These are phyloP conservation scores for Elanus axillaris DNA, from an alignment of 2,113 vertebrate genomes.

Conservation along the genomic window DNA sequence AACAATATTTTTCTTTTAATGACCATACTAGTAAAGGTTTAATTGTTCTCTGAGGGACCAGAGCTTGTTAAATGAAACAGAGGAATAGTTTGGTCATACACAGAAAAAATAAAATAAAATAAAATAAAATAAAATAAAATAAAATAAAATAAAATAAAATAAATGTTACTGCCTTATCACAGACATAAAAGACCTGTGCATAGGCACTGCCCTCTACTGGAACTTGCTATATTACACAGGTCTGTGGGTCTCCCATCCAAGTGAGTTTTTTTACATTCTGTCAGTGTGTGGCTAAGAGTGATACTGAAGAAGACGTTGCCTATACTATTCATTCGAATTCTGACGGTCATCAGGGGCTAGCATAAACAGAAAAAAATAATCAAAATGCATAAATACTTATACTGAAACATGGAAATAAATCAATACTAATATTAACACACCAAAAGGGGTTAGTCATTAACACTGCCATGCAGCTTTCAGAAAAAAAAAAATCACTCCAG, in stretches of 20 bases:
- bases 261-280: neutral
- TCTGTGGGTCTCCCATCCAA: neutral
- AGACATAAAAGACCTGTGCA: neutral
- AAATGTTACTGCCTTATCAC: neutral
- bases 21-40: neutral
- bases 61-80: neutral
- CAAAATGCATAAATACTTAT: neutral
- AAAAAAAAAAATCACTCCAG: neutral
- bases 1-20: neutral
- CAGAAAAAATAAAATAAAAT: neutral
- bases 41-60: neutral
- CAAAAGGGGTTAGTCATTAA: accelerated
- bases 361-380: neutral
- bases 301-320: neutral
- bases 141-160: neutral
- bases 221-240: neutral
- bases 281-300: neutral
- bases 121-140: neutral
- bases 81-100: neutral
- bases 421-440: neutral
- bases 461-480: neutral
- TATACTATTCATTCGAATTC: neutral
- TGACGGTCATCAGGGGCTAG: neutral
- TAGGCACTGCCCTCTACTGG: neutral
- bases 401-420: neutral